These are phyloP conservation scores for Sebastes fasciatus DNA, from an alignment of 2,113 vertebrate species.

Conservation along the genomic window DNA sequence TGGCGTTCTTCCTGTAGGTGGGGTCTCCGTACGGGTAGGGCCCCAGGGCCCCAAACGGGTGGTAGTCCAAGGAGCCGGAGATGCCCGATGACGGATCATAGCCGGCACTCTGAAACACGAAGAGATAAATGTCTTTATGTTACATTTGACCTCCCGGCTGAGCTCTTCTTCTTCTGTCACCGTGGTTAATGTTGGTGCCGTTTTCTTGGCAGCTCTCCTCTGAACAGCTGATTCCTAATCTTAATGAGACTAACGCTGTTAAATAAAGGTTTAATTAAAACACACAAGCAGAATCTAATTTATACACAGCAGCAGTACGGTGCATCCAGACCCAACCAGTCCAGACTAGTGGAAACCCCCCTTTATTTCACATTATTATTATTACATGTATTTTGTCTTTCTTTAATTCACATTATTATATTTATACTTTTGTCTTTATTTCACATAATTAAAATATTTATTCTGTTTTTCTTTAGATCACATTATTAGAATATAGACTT, in stretches of 20 bases:
- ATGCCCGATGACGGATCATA: slow-evolving; percentile 89
- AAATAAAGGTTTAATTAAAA: slow-evolving; percentile 29
- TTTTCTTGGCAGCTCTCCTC: too few species aligned
- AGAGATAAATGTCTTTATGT: not conserved
- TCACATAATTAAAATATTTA: not conserved
- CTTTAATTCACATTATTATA: not conserved
- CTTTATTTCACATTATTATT: too few species aligned
- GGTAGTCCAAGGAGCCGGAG: slow-evolving; percentile 90
- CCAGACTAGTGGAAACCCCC: too few species aligned
- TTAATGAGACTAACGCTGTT: not conserved
- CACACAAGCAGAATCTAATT: slow-evolving; percentile 18
- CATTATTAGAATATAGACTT: too few species aligned
- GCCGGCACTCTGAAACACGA: slow-evolving; percentile 84
- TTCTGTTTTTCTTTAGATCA: too few species aligned
- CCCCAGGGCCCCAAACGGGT: slow-evolving; percentile 90
- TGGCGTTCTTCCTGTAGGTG: slow-evolving; percentile 92
- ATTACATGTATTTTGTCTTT: too few species aligned
- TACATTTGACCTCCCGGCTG: too few species aligned
- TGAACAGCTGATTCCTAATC: too few species aligned
- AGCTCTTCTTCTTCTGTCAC: too few species aligned
- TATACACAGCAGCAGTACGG: not conserved
- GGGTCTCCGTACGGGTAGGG: slow-evolving; percentile 91
- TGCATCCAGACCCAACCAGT: too few species aligned
- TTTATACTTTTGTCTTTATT: not conserved
- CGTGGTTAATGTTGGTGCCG: too few species aligned